Conservation (phyloP, 2,888 invertebrate species). For the Synergus gifuensis region DNA sequence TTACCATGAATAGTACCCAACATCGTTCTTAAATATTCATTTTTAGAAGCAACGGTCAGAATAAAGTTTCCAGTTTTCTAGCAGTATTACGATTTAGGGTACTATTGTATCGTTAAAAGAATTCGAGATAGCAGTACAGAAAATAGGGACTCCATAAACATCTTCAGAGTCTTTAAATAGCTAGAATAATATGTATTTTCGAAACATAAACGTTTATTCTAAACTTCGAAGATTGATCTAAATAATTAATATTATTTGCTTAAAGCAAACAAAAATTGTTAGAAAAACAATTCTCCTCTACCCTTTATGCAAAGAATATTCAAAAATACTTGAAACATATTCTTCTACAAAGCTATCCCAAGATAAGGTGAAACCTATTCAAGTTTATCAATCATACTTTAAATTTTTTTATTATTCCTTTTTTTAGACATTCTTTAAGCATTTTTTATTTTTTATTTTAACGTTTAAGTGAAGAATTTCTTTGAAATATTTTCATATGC, state of each 20-base stretch:
- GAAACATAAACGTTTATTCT: background rate
- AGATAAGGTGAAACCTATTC: background rate
- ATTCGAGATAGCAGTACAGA: background rate
- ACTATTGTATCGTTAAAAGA: constrained; percentile 48
- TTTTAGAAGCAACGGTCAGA: constrained; percentile 56
- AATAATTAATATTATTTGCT: constrained; percentile 2
- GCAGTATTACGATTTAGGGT: constrained; percentile 59
- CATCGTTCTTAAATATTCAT: constrained; percentile 58
- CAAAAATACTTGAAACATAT: background rate
- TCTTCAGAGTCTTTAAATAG: constrained; percentile 13
- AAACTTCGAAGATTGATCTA: background rate
- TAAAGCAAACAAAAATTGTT: background rate
- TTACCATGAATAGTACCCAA: constrained; percentile 58
- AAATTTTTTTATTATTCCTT: background rate
- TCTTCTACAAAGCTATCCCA: constrained; percentile 10
- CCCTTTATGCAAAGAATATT: constrained; percentile 1
- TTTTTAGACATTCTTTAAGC: background rate
- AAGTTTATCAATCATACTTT: background rate
- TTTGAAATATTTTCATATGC: background rate
- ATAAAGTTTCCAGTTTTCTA: constrained; percentile 57
- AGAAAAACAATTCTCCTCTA: background rate
- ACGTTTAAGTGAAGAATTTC: background rate
- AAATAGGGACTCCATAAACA: constrained; percentile 33
- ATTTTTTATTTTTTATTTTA: background rate
- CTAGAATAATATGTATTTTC: constrained; percentile 5